These are phyloP conservation scores for Pocota personata DNA, from an alignment of 2,888 invertebrate genomes.

Conservation along the genomic window DNA sequence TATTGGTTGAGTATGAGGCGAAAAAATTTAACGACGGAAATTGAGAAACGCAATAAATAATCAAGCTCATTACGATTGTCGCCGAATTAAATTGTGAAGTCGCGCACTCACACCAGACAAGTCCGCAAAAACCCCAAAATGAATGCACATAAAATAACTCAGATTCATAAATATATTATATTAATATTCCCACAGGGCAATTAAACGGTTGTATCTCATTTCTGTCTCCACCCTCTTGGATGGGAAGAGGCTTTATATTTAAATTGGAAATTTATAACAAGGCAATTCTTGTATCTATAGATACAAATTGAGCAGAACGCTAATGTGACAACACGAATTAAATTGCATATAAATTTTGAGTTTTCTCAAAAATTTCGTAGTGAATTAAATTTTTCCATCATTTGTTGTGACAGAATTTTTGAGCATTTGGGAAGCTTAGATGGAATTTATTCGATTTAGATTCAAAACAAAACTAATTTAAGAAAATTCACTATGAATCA, in stretches of 20 bases:
- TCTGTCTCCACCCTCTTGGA: not conserved
- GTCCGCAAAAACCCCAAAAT: not conserved
- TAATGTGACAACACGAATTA: slow-evolving; percentile 68
- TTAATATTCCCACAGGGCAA: slow-evolving; percentile 63
- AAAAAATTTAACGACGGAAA: slow-evolving; percentile 60
- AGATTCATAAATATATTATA: slow-evolving; percentile 46
- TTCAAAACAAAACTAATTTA: not conserved
- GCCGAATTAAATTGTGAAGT: slow-evolving; percentile 37
- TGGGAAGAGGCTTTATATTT: slow-evolving; percentile 16
- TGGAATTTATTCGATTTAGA: not conserved
- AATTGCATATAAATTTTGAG: slow-evolving; percentile 60
- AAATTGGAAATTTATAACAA: slow-evolving; percentile 59
- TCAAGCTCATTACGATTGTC: slow-evolving; percentile 64
- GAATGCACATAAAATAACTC: slow-evolving; percentile 45
- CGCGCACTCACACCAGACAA: not conserved
- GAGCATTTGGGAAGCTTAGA: not conserved
- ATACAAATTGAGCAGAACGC: slow-evolving; percentile 70
- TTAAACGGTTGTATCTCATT: slow-evolving; percentile 63
- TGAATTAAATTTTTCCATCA: slow-evolving; percentile 2
- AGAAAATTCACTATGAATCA: not conserved
- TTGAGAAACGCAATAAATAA: slow-evolving; percentile 61
- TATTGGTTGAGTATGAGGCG: slow-evolving; percentile 22
- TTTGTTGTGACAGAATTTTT: slow-evolving; percentile 18
- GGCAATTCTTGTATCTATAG: slow-evolving; percentile 52
- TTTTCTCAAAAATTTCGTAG: not conserved